These are phyloP conservation scores for Propsilocerus akamusi DNA, from an alignment of 1,140 invertebrate genomes.

Conservation along the genomic window DNA sequence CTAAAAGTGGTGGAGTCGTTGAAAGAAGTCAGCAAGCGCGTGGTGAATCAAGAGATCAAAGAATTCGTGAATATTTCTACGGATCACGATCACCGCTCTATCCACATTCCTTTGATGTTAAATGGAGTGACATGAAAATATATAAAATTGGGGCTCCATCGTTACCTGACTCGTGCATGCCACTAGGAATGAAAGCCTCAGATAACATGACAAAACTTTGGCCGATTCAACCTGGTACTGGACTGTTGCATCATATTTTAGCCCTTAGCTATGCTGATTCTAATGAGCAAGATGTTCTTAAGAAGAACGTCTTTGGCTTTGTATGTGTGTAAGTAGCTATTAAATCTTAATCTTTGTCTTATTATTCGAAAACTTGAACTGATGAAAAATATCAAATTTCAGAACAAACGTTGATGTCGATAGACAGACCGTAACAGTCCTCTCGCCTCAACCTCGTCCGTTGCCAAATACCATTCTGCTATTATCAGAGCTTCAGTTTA, in stretches of 20 bases:
- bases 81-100: conserved; percentile 67
- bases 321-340: conserved; percentile 88
- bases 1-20: conserved; percentile 92
- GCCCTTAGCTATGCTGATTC: conserved; percentile 70
- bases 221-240: conserved; percentile 48
- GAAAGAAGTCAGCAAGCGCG: conserved; percentile 56
- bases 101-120: conserved; percentile 81
- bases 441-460: conserved; percentile 83
- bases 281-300: conserved; percentile 59
- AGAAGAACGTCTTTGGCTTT: conserved; percentile 80
- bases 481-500: conserved; percentile 70
- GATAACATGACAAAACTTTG: conserved; percentile 88
- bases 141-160: conserved; percentile 90
- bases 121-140: conserved; percentile 71
- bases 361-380: background rate
- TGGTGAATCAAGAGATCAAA: conserved; percentile 53
- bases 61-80: conserved; percentile 92
- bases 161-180: conserved; percentile 85
- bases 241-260: conserved; percentile 72
- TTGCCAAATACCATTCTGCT: conserved; percentile 65
- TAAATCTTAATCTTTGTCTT: conserved; percentile 6
- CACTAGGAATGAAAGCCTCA: conserved; percentile 83
- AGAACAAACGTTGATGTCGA: conserved; percentile 83
- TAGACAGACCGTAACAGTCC: conserved; percentile 64
- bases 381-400: conserved; percentile 15